Conservation (phyloP, 2,797 vertebrate genomes). For the Sparus aurata region DNA sequence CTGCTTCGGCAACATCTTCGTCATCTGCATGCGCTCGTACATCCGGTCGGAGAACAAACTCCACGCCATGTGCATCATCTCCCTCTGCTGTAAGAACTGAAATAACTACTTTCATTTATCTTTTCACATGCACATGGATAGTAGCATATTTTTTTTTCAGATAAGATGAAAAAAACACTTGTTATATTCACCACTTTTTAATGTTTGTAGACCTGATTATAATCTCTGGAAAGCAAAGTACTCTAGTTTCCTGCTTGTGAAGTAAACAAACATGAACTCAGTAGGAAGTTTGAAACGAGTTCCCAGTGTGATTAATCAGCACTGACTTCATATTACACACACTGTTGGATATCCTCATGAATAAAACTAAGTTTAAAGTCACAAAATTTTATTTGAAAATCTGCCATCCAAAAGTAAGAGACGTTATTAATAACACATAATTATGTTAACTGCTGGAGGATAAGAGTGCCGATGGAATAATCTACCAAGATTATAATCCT, state of each 20-base stretch:
- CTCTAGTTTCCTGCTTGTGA: neutral
- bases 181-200: neutral
- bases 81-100: constrained; percentile 94
- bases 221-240: neutral
- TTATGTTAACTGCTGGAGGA: neutral
- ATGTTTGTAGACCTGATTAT: neutral
- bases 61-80: constrained; percentile 96
- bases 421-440: neutral
- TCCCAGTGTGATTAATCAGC: neutral
- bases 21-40: constrained; percentile 96
- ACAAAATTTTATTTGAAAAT: neutral
- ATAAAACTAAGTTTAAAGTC: constrained; percentile 2
- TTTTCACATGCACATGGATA: no score
- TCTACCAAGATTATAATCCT: neutral
- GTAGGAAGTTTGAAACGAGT: neutral
- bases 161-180: neutral
- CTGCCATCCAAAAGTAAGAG: neutral
- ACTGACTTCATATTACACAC: constrained; percentile 8
- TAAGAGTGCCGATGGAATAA: neutral
- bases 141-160: neutral
- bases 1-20: constrained; percentile 97
- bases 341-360: constrained; percentile 1
- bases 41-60: constrained; percentile 97
- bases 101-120: neutral
- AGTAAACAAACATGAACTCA: neutral